phyloP scores from a whole-genome alignment of 2,113 vertebrate species.

The Dryoscopus gambensis region DNA sequence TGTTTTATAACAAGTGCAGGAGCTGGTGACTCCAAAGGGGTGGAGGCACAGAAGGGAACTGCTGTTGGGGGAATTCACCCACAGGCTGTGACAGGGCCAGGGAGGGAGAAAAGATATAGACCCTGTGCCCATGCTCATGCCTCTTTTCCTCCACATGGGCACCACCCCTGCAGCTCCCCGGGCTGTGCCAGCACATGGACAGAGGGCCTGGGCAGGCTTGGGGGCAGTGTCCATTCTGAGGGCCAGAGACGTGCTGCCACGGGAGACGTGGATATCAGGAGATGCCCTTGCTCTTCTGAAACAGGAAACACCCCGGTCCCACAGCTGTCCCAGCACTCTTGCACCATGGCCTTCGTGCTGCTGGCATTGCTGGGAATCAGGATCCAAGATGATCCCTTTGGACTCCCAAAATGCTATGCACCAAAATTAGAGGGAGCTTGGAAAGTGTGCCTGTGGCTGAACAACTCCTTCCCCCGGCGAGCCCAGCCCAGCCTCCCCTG shows the following conservation, averaged over 20 bases:
- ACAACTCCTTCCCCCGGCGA: no score
- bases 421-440: not conserved
- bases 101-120: not conserved
- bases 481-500: not conserved
- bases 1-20: not conserved
- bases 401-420: not conserved
- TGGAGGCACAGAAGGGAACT: not conserved
- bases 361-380: not conserved
- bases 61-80: not conserved
- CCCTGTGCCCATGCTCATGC: fast-evolving
- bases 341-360: not conserved
- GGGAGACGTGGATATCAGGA: not conserved
- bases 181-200: fast-evolving
- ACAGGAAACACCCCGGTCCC: not conserved
- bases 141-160: fast-evolving
- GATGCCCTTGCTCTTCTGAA: not conserved
- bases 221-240: fast-evolving
- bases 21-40: not conserved
- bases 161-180: not conserved
- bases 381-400: not conserved
- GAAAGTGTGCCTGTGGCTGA: not conserved
- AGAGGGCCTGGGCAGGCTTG: not conserved
- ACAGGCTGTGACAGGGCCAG: fast-evolving
- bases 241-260: not conserved
- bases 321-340: not conserved